phyloP scores from a whole-genome alignment of 2,888 invertebrate species.

The Spatulosminthurus flaviceps region DNA sequence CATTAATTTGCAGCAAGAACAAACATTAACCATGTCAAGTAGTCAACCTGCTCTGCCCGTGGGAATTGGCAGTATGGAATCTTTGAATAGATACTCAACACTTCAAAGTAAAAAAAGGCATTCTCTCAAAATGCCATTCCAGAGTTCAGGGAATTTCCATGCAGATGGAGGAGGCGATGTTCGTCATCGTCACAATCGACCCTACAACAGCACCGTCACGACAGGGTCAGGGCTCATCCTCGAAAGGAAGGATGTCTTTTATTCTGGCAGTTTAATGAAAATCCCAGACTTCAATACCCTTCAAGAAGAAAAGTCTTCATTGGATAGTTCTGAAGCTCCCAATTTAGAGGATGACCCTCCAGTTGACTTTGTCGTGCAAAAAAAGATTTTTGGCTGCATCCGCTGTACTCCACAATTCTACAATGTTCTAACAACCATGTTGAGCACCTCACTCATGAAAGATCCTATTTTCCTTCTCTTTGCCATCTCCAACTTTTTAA shows the following conservation, averaged over 20 bases:
- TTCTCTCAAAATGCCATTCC: conserved; percentile 53
- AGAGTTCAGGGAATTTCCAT: conserved; percentile 22
- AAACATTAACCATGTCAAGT: conserved; percentile 61
- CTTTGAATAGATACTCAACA: conserved; percentile 49
- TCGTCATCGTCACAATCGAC: conserved; percentile 7
- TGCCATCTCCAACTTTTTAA: conserved; percentile 91
- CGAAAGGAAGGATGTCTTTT: conserved; percentile 87
- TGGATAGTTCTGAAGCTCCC: conserved; percentile 63
- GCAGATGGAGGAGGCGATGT: conserved; percentile 24
- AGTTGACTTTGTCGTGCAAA: conserved; percentile 52
- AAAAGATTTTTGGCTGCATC: conserved; percentile 66
- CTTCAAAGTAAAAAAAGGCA: conserved; percentile 56
- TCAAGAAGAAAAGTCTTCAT: conserved; percentile 64
- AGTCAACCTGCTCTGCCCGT: conserved; percentile 63
- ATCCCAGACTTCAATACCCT: conserved; percentile 65
- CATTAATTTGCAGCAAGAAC: conserved; percentile 39
- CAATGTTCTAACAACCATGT: conserved; percentile 80
- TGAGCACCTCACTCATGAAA: conserved; percentile 83
- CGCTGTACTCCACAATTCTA: conserved; percentile 77
- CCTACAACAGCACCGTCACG: conserved; percentile 11
- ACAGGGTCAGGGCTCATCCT: conserved; percentile 74
- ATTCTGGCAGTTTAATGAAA: conserved; percentile 79
- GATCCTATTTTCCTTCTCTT: conserved; percentile 90
- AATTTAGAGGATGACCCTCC: conserved; percentile 46
- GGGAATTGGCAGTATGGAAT: conserved; percentile 58